Percentiles rank a stretch among this genome's conserved stretches.
phyloP scores from a whole-genome alignment of 1,140 invertebrate species.

The Psilanteris sp. region DNA sequence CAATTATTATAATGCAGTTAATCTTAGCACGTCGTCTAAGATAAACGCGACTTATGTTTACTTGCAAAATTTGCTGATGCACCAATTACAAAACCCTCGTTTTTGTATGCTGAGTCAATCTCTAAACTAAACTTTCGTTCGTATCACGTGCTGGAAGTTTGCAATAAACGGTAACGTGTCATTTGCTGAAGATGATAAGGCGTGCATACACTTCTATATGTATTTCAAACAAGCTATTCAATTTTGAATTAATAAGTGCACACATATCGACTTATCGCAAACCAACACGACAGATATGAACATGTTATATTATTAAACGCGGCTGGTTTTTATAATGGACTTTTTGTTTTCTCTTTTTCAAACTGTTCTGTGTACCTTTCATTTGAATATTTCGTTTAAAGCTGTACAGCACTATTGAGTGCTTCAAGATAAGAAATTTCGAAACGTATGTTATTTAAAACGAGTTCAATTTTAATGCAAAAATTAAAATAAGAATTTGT shows the following conservation, averaged over 20 bases:
- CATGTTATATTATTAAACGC: conserved; percentile 43
- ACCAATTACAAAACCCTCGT: conserved; percentile 45
- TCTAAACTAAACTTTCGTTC: conserved; percentile 45
- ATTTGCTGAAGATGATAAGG: conserved; percentile 60
- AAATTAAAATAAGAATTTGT: background rate
- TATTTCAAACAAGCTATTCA: conserved; percentile 57
- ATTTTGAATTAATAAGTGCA: conserved; percentile 59
- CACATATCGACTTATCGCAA: conserved; percentile 54
- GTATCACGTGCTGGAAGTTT: conserved; percentile 56
- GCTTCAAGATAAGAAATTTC: conserved; percentile 6
- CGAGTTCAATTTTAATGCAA: background rate
- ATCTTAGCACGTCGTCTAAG: conserved; percentile 34
- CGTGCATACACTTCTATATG: conserved; percentile 41
- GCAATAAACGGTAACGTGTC: conserved; percentile 63
- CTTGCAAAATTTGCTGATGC: conserved; percentile 41
- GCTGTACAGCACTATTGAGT: conserved; percentile 18
- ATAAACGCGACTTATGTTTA: conserved; percentile 32
- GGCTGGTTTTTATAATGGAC: conserved; percentile 10
- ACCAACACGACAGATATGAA: conserved; percentile 28
- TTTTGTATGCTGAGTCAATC: conserved; percentile 57
- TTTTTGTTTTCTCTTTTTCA: conserved; percentile 26
- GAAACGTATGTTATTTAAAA: conserved; percentile 1
- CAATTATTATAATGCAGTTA: conserved; percentile 30
- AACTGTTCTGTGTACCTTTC: conserved; percentile 9
- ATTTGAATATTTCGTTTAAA: conserved; percentile 42